Conservation (phyloP, 2,888 invertebrate genomes). For the Agelastica alni region DNA sequence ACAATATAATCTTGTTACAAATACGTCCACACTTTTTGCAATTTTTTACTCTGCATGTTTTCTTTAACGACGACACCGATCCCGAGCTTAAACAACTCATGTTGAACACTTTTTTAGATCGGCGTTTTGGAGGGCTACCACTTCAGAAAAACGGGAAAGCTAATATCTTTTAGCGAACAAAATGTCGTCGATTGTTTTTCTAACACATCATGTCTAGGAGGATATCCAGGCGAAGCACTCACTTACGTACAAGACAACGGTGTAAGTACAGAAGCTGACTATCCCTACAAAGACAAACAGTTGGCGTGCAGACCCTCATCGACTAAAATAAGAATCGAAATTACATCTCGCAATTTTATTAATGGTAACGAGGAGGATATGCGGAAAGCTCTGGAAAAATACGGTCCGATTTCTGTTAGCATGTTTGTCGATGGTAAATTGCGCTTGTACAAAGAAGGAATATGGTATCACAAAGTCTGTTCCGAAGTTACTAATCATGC, state of each 20-base stretch:
- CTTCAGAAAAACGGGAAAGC: constrained; percentile 25
- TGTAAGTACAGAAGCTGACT: constrained; percentile 23
- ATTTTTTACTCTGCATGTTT: no score
- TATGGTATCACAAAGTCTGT: constrained; percentile 27
- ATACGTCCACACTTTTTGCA: no score
- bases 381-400: constrained; percentile 14
- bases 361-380: constrained; percentile 11
- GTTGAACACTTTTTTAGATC: constrained; percentile 16
- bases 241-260: constrained; percentile 23
- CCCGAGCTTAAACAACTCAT: background rate
- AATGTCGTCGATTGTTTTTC: constrained; percentile 42
- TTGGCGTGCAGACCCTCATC: constrained; percentile 9
- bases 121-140: constrained; percentile 28
- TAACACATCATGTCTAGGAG: constrained; percentile 22
- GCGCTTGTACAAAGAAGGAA: constrained; percentile 27
- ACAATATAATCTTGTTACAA: no score
- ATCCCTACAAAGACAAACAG: constrained; percentile 26
- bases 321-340: constrained; percentile 19
- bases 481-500: constrained; percentile 23
- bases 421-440: constrained; percentile 24
- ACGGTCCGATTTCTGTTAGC: constrained; percentile 23
- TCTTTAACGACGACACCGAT: no score
- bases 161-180: constrained; percentile 30
- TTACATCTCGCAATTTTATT: constrained; percentile 1
- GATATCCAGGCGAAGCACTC: constrained; percentile 22